A percentile compares a stretch with the other conserved stretches of the same genome.
Evolutionary conservation across 2,113 vertebrate species (phyloP).

Genomic region (Zosterops lateralis): DNA sequence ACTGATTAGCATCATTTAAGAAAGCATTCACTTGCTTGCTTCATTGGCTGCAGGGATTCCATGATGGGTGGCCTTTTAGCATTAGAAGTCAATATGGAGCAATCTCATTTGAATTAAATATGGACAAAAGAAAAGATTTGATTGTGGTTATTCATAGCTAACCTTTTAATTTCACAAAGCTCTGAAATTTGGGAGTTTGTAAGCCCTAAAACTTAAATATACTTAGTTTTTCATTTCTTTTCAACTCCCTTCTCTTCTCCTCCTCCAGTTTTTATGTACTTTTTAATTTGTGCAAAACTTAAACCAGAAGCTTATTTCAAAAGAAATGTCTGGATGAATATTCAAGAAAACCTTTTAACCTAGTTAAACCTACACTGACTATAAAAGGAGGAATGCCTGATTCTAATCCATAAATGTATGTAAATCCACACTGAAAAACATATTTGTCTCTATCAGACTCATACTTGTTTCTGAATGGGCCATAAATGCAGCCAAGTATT

Average conservation of each 20-base stretch:
- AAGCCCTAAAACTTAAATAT: slow-evolving; percentile 59
- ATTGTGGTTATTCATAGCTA: slow-evolving; percentile 75
- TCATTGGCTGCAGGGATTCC: slow-evolving; percentile 81
- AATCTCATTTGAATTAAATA: slow-evolving; percentile 87
- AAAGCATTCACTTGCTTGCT: slow-evolving; percentile 85
- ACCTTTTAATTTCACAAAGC: slow-evolving; percentile 75
- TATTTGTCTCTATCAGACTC: slow-evolving; percentile 58
- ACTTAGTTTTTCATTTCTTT: slow-evolving; percentile 54
- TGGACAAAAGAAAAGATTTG: slow-evolving; percentile 77
- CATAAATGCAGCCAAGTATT: slow-evolving; percentile 56
- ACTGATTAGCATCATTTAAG: slow-evolving; percentile 99
- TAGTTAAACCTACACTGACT: slow-evolving; percentile 51
- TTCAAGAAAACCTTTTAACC: slow-evolving; percentile 64
- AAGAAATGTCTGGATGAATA: slow-evolving; percentile 52
- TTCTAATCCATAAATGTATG: slow-evolving; percentile 64
- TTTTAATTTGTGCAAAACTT: slow-evolving; percentile 51
- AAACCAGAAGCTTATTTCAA: slow-evolving; percentile 53
- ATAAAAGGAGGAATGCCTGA: slow-evolving; percentile 55
- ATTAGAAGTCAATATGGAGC: slow-evolving; percentile 86
- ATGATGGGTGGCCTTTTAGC: slow-evolving; percentile 90
- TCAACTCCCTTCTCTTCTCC: neutral
- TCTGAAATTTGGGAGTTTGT: slow-evolving; percentile 57
- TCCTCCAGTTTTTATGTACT: slow-evolving; percentile 34
- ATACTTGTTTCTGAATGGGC: slow-evolving; percentile 50
- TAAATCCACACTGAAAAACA: slow-evolving; percentile 71